These are phyloP conservation scores for Parazoanthus swiftii DNA, from an alignment of 92 coral and sea anemone species.

Conservation along the genomic window DNA sequence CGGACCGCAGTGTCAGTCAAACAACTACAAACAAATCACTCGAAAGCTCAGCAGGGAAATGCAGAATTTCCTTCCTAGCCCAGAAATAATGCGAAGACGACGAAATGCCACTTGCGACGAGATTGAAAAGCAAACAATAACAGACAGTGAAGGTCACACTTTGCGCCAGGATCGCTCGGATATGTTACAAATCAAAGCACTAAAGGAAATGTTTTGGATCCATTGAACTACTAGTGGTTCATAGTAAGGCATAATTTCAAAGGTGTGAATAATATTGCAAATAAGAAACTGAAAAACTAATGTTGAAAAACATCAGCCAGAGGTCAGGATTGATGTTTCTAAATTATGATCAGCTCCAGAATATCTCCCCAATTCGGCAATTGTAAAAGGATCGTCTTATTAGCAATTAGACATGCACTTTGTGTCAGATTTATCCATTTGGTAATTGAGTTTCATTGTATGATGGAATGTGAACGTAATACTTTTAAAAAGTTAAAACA, in stretches of 20 bases:
- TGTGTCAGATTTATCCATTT: too few species aligned
- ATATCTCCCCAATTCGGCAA: too few species aligned
- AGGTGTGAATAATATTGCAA: not conserved
- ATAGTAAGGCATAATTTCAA: not conserved
- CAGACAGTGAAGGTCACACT: conserved; percentile 4
- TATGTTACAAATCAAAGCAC: conserved; percentile 18
- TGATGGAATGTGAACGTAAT: too few species aligned
- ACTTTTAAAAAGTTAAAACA: too few species aligned
- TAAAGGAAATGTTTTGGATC: not conserved
- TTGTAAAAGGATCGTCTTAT: too few species aligned
- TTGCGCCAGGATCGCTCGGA: conserved; percentile 22
- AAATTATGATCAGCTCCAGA: too few species aligned
- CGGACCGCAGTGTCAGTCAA: not conserved
- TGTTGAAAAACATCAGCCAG: too few species aligned
- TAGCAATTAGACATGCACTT: too few species aligned
- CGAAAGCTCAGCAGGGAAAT: conserved; percentile 17
- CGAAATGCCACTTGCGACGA: conserved; percentile 32
- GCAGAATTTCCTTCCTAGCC: conserved; percentile 28
- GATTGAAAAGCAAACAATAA: conserved; percentile 30
- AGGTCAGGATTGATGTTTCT: too few species aligned
- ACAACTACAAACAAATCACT: conserved; percentile 13
- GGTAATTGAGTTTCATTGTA: too few species aligned
- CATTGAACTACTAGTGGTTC: not conserved
- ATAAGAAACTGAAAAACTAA: too few species aligned
- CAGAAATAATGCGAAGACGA: conserved; percentile 35